A percentile compares a stretch with the other conserved stretches of the same genome.
Evolutionary conservation across 2,113 vertebrate genomes (phyloP).

Genomic region (Budorcas taxicolor): DNA sequence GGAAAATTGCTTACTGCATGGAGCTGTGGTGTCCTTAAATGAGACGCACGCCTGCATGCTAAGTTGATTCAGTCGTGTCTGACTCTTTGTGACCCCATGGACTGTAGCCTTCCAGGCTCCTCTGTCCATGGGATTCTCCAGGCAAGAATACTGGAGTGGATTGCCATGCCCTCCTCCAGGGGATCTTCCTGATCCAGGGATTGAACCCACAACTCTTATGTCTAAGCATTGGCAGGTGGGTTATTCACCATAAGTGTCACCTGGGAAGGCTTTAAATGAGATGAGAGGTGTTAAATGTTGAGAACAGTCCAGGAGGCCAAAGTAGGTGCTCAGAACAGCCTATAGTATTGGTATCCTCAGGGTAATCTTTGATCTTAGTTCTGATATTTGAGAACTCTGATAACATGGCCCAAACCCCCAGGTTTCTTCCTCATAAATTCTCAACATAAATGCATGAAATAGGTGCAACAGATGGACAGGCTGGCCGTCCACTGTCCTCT

Average conservation of each 20-base stretch:
- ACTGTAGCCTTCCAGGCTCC: neutral
- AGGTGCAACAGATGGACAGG: neutral
- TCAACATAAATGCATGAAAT: neutral
- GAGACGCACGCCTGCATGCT: accelerated
- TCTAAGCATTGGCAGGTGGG: neutral
- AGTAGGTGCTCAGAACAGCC: neutral
- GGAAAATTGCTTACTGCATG: accelerated
- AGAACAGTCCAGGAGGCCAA: neutral
- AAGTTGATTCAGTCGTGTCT: neutral
- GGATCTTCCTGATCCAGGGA: neutral
- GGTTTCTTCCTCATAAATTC: neutral
- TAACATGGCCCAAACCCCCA: neutral
- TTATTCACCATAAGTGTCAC: neutral
- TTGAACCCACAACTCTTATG: neutral
- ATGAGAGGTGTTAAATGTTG: neutral
- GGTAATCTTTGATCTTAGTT: neutral
- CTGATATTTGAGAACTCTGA: neutral
- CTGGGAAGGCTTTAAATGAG: neutral
- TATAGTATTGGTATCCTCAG: no score
- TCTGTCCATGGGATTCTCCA: neutral
- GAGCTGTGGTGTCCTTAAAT: neutral
- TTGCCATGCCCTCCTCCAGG: neutral
- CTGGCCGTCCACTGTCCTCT: neutral
- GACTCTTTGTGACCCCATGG: neutral
- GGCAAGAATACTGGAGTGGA: neutral